Conservation (phyloP, 2,888 invertebrate genomes). For the Microplitis manilae region DNA sequence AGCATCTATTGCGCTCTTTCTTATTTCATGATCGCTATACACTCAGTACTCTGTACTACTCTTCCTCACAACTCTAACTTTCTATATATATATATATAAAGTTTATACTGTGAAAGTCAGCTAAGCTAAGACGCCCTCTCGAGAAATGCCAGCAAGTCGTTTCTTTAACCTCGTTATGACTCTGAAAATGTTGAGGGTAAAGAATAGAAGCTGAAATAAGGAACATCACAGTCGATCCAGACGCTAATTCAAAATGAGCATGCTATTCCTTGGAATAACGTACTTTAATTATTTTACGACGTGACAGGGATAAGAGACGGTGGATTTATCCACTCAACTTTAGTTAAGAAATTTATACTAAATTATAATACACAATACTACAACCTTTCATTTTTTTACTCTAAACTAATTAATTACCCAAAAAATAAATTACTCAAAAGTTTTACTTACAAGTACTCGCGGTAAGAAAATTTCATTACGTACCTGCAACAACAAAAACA, state of each 20-base stretch:
- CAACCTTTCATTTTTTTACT: neutral
- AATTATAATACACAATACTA: neutral
- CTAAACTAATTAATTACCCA: neutral
- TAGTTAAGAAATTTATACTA: slow-evolving; percentile 22
- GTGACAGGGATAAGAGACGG: slow-evolving; percentile 25
- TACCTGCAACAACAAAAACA: too few species aligned
- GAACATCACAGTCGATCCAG: slow-evolving; percentile 17
- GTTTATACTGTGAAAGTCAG: slow-evolving; percentile 19
- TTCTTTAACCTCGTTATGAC: slow-evolving; percentile 43
- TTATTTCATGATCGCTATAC: slow-evolving; percentile 9
- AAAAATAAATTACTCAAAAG: too few species aligned
- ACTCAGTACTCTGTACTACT: neutral
- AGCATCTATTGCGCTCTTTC: slow-evolving; percentile 17
- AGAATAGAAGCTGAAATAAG: slow-evolving; percentile 10
- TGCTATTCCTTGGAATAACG: slow-evolving; percentile 26
- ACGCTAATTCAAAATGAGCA: slow-evolving; percentile 26
- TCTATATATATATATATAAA: slow-evolving; percentile 19
- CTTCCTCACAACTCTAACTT: slow-evolving; percentile 10
- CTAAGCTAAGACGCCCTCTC: slow-evolving; percentile 28
- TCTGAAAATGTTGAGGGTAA: slow-evolving; percentile 35
- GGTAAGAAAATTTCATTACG: too few species aligned
- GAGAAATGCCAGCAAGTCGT: slow-evolving; percentile 42
- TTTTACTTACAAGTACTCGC: too few species aligned
- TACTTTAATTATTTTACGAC: slow-evolving; percentile 50
- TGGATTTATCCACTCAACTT: slow-evolving; percentile 35